Evolutionary conservation across 2,797 vertebrate species (phyloP), one percentile per base, ranked within the genome.

Genomic region (Platalea minor): DNA sequence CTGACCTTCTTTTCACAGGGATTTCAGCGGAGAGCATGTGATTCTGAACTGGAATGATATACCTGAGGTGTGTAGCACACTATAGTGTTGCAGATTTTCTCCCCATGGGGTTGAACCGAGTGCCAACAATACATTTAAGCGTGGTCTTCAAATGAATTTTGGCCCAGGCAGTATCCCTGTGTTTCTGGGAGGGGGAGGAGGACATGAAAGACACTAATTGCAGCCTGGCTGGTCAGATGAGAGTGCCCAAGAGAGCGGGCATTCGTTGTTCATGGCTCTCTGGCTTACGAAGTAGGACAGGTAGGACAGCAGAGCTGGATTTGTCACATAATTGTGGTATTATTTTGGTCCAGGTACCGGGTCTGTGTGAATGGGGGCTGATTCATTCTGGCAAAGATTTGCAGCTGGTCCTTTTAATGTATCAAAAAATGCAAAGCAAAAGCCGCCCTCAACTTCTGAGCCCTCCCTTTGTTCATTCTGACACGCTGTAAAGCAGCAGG

Each of bases 21-120:
- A 25, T 77, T 65, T 60, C 39, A 13, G 59, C 1, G 0, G 41
- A 72, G 17, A 24, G 3, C 41, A 3, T 1, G 16, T 35, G 61
- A 23, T 43, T 70, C 39, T 10, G 68, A 46, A 25, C 1, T 3
- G 29, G 31, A 56, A 23, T 0, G 2, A 1, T 17, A 29, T 17
- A 26, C 25, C 51, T n/a, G 13, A 2, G 60, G 53, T 1, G 2
- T 33, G 53, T 3, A 25, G 73, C 63, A 11, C 46, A 3, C n/a
- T 9, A 1, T 8, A 19, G 43, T 4, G 7, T 3, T 46, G 53
- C 50, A 41, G 35, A 50, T 39, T 12, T 39, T 43, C 59, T 51
- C 28, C 13, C 15, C 20, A 0, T 15, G 37, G 45, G 56, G 37
- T 37, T 41, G 21, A 35, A 24, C 53, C 11, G 14, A 37, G 41